phyloP scores from a whole-genome alignment of 1,140 invertebrate species.

The Pseudobourletiella spinata region DNA sequence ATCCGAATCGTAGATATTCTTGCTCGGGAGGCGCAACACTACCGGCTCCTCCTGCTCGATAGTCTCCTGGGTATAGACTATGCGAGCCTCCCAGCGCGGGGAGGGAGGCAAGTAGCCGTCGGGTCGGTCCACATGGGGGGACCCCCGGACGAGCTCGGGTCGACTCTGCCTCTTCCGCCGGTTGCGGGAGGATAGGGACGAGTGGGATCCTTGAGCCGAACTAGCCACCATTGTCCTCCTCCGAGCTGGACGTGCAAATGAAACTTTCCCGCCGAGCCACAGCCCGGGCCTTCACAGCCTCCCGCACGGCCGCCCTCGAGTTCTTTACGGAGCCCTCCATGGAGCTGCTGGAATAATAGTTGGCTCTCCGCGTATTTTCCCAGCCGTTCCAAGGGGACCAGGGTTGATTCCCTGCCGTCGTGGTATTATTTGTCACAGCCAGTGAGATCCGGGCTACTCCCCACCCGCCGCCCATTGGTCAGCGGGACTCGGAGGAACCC shows the following conservation, averaged over 20 bases:
- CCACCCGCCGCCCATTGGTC: conserved; percentile 15
- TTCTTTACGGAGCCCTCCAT: conserved; percentile 16
- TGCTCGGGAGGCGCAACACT: conserved; percentile 20
- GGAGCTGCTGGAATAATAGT: conserved; percentile 24
- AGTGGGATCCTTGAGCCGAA: conserved; percentile 30
- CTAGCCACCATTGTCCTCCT: conserved; percentile 19
- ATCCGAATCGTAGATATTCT: no score
- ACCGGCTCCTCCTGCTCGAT: conserved; percentile 21
- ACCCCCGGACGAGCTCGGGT: conserved; percentile 14
- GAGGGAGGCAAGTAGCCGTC: conserved; percentile 12
- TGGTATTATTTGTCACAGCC: background rate
- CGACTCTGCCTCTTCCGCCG: conserved; percentile 1
- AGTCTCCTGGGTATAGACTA: conserved; percentile 33
- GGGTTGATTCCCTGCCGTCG: background rate
- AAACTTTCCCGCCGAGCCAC: conserved; percentile 31
- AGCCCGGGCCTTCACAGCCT: conserved; percentile 32
- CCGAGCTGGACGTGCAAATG: conserved; percentile 19
- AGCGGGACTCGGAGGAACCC: conserved; percentile 16
- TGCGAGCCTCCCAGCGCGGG: conserved; percentile 31
- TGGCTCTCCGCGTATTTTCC: conserved; percentile 32
- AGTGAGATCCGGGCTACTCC: conserved; percentile 27
- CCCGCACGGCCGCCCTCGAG: conserved; percentile 25
- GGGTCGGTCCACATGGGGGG: background rate
- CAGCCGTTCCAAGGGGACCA: conserved; percentile 27
- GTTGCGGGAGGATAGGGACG: conserved; percentile 26